phyloP scores from a whole-genome alignment of 2,797 vertebrate species.

The Meriones psammophilus region DNA sequence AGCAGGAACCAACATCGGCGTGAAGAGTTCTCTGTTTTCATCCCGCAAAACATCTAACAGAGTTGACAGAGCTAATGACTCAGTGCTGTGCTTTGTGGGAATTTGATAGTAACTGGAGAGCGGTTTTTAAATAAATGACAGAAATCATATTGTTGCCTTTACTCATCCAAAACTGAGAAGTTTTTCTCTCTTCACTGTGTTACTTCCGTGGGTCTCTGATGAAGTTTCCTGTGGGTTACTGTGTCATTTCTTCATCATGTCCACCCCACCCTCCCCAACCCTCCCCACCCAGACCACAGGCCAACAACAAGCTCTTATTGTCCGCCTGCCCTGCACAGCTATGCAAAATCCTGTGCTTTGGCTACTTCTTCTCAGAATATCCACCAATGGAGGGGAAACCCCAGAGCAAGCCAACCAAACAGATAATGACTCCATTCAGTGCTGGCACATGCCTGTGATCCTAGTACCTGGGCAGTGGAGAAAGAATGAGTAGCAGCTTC shows the following conservation, averaged over 20 bases:
- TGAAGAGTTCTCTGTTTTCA: slow-evolving; percentile 61
- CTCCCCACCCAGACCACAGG: neutral
- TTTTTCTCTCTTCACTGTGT: neutral
- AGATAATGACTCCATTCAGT: neutral
- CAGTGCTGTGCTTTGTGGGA: slow-evolving; percentile 65
- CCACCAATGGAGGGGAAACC: neutral
- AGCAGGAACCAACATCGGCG: neutral
- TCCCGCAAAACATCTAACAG: slow-evolving; percentile 69
- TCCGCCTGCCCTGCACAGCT: neutral
- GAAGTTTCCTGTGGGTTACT: slow-evolving; percentile 72
- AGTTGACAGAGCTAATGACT: slow-evolving; percentile 74
- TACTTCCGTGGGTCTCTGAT: slow-evolving; percentile 28
- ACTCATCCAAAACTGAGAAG: slow-evolving; percentile 55
- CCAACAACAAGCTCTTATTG: neutral
- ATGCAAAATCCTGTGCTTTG: neutral
- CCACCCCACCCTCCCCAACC: neutral
- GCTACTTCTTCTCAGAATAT: neutral
- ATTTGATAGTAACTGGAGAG: slow-evolving; percentile 65
- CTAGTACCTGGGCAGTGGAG: neutral
- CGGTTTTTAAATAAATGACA: slow-evolving; percentile 77
- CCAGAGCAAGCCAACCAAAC: neutral
- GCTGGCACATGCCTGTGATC: neutral
- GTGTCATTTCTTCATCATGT: neutral
- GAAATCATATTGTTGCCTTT: slow-evolving; percentile 75
- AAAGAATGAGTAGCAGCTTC: neutral